Percentiles rank a stretch among this genome's conserved stretches.
These are phyloP conservation scores for Papilio polytes DNA, from an alignment of 1,140 invertebrate species.

Conservation along the genomic window DNA sequence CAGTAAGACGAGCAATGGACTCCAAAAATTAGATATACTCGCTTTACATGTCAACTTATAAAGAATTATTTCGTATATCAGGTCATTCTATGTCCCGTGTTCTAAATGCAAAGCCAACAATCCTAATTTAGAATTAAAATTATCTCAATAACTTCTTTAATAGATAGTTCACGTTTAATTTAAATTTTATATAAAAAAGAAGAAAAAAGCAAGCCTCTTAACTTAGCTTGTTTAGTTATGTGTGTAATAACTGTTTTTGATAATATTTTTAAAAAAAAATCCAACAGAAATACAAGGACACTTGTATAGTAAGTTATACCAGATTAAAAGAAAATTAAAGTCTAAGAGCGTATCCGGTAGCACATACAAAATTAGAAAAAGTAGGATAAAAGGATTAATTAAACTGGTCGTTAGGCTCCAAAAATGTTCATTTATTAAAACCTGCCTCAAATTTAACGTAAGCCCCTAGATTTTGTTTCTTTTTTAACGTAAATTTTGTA, in stretches of 20 bases:
- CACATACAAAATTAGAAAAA: conserved; percentile 13
- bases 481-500: conserved; percentile 51
- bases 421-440: conserved; percentile 58
- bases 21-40: background rate
- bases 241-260: background rate
- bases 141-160: too few relatives aligned
- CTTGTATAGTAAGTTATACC: background rate
- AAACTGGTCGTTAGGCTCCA: conserved; percentile 54
- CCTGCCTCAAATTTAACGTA: conserved; percentile 61
- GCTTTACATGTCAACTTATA: background rate
- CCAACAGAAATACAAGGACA: background rate
- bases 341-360: background rate
- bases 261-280: background rate
- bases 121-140: background rate
- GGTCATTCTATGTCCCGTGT: conserved; percentile 16
- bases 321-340: background rate
- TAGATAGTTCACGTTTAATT: too few relatives aligned
- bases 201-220: too few relatives aligned
- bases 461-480: conserved; percentile 53
- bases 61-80: background rate
- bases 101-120: background rate
- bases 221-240: too few relatives aligned
- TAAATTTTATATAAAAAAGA: too few relatives aligned
- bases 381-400: conserved; percentile 41
- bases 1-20: background rate